Conservation (phyloP, 2,113 vertebrate species). For the Phalacrocorax aristotelis region DNA sequence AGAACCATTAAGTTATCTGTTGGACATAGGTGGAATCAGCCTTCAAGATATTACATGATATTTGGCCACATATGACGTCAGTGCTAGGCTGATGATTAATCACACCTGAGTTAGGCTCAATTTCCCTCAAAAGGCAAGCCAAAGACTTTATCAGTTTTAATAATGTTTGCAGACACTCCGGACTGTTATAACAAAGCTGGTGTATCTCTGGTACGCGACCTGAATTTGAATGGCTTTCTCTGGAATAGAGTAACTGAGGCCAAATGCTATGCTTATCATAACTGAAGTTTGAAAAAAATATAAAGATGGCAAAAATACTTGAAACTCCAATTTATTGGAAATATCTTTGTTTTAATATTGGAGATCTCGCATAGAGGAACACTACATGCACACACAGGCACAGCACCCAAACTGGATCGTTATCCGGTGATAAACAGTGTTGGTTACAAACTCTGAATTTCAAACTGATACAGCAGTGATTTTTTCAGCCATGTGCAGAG, state of each 20-base stretch:
- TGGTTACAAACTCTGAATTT: neutral
- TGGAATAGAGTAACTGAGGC: neutral
- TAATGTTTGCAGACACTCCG: neutral
- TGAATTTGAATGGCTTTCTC: neutral
- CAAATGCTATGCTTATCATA: neutral
- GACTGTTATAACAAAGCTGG: neutral
- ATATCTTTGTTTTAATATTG: neutral
- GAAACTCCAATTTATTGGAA: neutral
- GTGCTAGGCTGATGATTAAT: neutral
- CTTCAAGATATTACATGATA: neutral
- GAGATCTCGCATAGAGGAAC: neutral
- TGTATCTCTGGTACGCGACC: neutral
- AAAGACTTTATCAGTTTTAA: constrained; percentile 16
- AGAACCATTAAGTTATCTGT: neutral
- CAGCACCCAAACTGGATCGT: neutral
- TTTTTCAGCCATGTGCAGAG: accelerated
- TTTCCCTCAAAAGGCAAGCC: constrained; percentile 3
- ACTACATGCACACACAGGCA: neutral
- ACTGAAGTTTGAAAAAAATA: neutral
- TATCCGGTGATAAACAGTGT: neutral
- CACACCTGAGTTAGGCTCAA: neutral
- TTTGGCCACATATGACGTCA: neutral
- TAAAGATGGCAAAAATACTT: neutral
- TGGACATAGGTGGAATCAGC: neutral
- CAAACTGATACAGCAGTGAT: neutral